phyloP scores from a whole-genome alignment of 2,888 invertebrate genomes.

The Sinohyriopsis cumingii region DNA sequence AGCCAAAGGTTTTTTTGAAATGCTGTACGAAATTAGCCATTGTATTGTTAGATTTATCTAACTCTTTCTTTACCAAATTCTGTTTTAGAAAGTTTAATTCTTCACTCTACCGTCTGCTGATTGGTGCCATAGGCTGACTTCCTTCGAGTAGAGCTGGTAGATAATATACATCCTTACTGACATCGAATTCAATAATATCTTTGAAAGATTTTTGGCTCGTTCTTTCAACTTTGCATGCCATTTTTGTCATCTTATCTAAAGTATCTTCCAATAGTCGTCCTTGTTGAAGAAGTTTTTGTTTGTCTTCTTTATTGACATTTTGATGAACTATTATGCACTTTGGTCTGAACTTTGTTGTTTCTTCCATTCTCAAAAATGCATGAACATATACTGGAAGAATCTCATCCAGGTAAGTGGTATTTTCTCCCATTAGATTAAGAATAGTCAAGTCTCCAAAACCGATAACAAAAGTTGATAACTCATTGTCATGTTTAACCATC shows the following conservation, averaged over 20 bases:
- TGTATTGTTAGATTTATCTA: neutral
- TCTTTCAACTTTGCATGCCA: conserved; percentile 12
- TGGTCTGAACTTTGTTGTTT: conserved; percentile 1
- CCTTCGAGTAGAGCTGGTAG: conserved; percentile 21
- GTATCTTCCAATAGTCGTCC: conserved; percentile 8
- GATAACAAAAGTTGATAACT: conserved; percentile 21
- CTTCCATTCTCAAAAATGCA: conserved; percentile 19
- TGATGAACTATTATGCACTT: conserved; percentile 22
- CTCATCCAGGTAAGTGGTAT: conserved; percentile 15
- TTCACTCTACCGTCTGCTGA: conserved; percentile 10
- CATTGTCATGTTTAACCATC: conserved; percentile 15
- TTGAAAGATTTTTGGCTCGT: conserved; percentile 5
- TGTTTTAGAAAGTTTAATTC: conserved; percentile 2
- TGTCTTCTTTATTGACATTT: conserved; percentile 15
- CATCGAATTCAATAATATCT: conserved; percentile 21
- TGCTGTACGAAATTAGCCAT: neutral
- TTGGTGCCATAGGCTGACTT: conserved; percentile 22
- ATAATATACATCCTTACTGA: conserved; percentile 9
- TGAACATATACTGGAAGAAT: conserved; percentile 16
- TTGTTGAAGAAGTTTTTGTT: conserved; percentile 8
- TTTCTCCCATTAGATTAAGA: conserved; percentile 20
- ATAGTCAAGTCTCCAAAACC: conserved; percentile 17
- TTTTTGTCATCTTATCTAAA: conserved; percentile 15
- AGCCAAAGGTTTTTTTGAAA: conserved; percentile 4
- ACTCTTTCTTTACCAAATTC: conserved; percentile 2